Percentiles rank a stretch among this genome's conserved stretches.
phyloP scores from a whole-genome alignment of 1,140 invertebrate genomes.

The Drosophila gunungcola region DNA sequence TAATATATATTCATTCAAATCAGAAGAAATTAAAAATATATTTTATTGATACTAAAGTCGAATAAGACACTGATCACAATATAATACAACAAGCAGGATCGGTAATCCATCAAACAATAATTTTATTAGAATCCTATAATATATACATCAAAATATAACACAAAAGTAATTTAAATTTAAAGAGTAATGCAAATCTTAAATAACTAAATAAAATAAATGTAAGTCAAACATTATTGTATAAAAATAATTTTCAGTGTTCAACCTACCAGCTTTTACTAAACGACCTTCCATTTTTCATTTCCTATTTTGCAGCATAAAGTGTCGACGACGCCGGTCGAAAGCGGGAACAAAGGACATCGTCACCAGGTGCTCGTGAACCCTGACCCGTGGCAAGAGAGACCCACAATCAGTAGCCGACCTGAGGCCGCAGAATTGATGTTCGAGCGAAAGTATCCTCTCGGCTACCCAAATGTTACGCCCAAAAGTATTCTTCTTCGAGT shows the following conservation, averaged over 20 bases:
- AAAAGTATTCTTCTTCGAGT: background rate
- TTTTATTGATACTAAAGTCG: no score
- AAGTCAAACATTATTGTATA: no score
- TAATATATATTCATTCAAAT: no score
- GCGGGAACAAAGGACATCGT: conserved; percentile 36
- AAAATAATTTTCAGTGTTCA: conserved; percentile 6
- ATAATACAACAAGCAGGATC: background rate
- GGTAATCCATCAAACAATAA: no score
- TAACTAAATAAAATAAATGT: no score
- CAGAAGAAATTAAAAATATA: no score
- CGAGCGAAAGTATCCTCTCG: conserved; percentile 45
- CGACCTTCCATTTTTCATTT: conserved; percentile 74
- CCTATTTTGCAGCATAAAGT: conserved; percentile 77
- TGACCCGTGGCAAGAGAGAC: conserved; percentile 21
- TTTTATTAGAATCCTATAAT: no score
- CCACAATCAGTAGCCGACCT: conserved; percentile 22
- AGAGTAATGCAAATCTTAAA: no score
- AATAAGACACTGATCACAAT: no score
- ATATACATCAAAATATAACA: background rate
- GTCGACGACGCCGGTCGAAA: conserved; percentile 48
- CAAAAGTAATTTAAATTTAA: background rate
- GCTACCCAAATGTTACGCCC: conserved; percentile 46
- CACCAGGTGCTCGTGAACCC: conserved; percentile 22
- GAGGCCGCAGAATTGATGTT: conserved; percentile 58
- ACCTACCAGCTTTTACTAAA: conserved; percentile 48